Percentiles rank a stretch among this genome's conserved stretches.
Conservation (phyloP, 2,888 invertebrate genomes). For the Xestia sexstrigata region DNA sequence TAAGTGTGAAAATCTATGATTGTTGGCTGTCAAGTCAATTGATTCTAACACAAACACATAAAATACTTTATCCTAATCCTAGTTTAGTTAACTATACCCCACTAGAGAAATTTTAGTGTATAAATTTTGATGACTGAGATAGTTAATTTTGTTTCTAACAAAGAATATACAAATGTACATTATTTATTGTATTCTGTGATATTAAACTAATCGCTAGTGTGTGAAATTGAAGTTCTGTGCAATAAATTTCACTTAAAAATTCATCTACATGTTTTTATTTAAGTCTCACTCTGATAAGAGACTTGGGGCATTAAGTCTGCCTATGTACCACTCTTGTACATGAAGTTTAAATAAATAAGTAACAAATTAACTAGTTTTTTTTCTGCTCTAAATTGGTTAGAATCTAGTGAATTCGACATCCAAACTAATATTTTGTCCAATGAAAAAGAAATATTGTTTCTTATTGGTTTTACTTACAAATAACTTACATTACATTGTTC, state of each 20-base stretch:
- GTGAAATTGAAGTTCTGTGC: constrained; percentile 62
- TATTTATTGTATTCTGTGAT: constrained; percentile 74
- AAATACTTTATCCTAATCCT: constrained; percentile 1
- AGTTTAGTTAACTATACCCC: constrained; percentile 24
- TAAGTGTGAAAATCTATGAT: background rate
- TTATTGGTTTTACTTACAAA: constrained; percentile 42
- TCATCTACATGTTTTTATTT: constrained; percentile 13
- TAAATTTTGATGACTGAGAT: constrained; percentile 69
- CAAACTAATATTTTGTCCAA: background rate
- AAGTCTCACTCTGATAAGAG: background rate
- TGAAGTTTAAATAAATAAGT: too few species aligned
- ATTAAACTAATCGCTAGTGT: constrained; percentile 70
- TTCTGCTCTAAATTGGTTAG: background rate
- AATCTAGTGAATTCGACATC: background rate
- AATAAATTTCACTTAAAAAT: constrained; percentile 61
- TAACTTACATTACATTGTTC: constrained; percentile 35
- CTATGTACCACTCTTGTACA: too few species aligned
- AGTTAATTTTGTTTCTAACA: constrained; percentile 60
- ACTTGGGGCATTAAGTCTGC: too few species aligned
- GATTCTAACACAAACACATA: background rate
- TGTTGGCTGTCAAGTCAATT: constrained; percentile 15
- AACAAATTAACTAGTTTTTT: background rate
- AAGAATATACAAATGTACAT: constrained; percentile 56
- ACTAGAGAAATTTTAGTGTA: constrained; percentile 31
- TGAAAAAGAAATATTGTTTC: constrained; percentile 19